Percentiles rank a stretch among this genome's conserved stretches.
Evolutionary conservation across 1,140 invertebrate species (phyloP).

Genomic region (Cepaea nemoralis): DNA sequence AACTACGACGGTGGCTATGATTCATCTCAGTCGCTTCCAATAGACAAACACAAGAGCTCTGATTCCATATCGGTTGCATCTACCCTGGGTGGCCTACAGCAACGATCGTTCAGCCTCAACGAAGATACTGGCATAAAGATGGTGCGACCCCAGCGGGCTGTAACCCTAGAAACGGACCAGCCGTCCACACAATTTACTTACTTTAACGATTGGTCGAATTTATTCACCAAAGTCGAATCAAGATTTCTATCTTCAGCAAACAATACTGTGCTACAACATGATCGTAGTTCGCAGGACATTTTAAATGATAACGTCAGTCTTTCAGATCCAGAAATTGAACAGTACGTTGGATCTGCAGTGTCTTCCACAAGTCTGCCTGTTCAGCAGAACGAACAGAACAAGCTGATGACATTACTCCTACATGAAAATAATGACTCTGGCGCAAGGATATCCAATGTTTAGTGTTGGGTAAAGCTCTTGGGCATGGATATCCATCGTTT

Average conservation of each 20-base stretch:
- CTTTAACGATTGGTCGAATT: not conserved
- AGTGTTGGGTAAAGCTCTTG: not conserved
- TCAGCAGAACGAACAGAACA: not conserved
- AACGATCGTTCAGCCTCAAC: not conserved
- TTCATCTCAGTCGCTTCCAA: too few relatives aligned
- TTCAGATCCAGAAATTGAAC: not conserved
- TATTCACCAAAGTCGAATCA: not conserved
- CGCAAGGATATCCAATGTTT: not conserved
- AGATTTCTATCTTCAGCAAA: slow-evolving; percentile 1
- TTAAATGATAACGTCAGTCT: not conserved
- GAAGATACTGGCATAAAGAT: not conserved
- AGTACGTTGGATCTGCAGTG: not conserved
- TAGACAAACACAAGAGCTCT: too few relatives aligned
- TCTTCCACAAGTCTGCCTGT: not conserved
- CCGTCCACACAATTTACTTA: not conserved
- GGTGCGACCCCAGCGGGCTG: not conserved
- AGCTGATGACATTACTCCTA: not conserved
- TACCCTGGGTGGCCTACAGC: too few relatives aligned
- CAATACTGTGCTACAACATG: not conserved
- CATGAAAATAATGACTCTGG: not conserved
- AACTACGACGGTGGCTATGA: too few relatives aligned
- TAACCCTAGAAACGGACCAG: not conserved
- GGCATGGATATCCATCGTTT: too few relatives aligned
- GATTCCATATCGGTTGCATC: too few relatives aligned
- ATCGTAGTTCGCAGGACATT: not conserved